Base-by-base conservation (phyloP, 2,797 vertebrate species). In the Anguilla anguilla region DNA sequence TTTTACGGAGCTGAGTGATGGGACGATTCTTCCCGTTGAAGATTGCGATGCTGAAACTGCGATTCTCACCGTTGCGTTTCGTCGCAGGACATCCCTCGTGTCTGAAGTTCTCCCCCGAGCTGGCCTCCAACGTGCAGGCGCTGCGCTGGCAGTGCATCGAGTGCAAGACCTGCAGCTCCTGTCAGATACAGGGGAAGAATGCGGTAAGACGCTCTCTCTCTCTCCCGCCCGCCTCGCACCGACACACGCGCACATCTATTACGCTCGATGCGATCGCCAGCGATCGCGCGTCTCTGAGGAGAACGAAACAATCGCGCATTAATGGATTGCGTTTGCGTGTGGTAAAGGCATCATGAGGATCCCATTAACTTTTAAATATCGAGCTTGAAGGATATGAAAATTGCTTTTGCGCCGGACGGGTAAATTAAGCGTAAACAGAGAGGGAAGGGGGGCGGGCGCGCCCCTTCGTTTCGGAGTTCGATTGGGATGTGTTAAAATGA, bases 131-230 rank as follows among this genome's bases (percentile, higher is more conserved):
- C 86, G 98, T 99, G 94, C 99, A 99, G 95, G 97, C 97, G 91
- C 97, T 99, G 96, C 96, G 97, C 89, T 99, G 99, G 98, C 99
- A 99, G 92, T 99, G 98, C 92, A 99, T 99, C 89, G 98, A 99
- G 95, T 99, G 98, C 97, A 99, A 99, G 96, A 99, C 98, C 6
- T 99, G 99, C 96, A 99, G 99, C 91, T 98, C 97, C 2, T 99
- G 99, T 96, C 96, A 97, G 95, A 97, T 98, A 95, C 99, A 99
- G 96, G 99, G 98, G 91, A 99, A 98, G 96, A 99, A 99, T 92
- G 99, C 98, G 88, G 99, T 99, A 94, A 99, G 98, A 97, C 43
- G 93, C 86, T 19, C 83, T 79, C 9, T 22, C 35, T 22, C 35
- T 35, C 35, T 1, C 35, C 35, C 35, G 6, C 1, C 69, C 2